Evolutionary conservation across 2,888 invertebrate genomes (phyloP), one percentile per base, ranked within the genome.

Genomic region (Phortica magna): DNA sequence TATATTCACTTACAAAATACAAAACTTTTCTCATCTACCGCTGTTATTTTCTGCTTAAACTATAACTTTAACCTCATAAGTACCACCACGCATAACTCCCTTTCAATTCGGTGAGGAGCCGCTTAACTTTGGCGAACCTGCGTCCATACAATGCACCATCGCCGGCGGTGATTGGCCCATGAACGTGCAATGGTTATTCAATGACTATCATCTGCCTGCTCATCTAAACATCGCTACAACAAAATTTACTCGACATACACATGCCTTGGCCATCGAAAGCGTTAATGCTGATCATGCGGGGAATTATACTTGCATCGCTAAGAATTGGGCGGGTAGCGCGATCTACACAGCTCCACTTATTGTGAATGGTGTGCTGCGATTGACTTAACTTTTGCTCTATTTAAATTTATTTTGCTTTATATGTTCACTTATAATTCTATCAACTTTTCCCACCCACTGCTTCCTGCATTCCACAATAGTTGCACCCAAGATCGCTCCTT

Each of bases 61-160:
- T n/a, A 39, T 41, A n/a, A 43, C 65, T 73, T 43, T 42, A 10
- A 31, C n/a, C 48, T 22, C 67, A 12, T 42, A 74, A 91, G 91
- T 91, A 76, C 87, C 90, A 43, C 95, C 95, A 84, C 95, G 95
- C 93, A 95, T 96, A 91, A 94, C 94, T 87, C 95, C 95, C 75
- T 95, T 96, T 90, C 93, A 94, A 84, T 95, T 96, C 89, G 95
- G 95, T 82, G 95, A 95, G 75, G 95, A 95, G 85, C 93, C 95
- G 76, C 94, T 95, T 79, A 95, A 95, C 89, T 95, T 95, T 78
- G 96, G 95, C 7, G 95, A 96, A 84, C 93, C 94, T 78, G 94
- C 84, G 70, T 95, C 95, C 75, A 93, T 95, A 70, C 94, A 94
- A 77, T 93, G 93, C 82, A 90, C 92, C 41, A 90, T 93, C 53